A percentile compares a stretch with the other conserved stretches of the same genome.
These are phyloP conservation scores for Rhopilema esculentum DNA, from an alignment of 30 jellyfish, hydroid and myxozoan species.

Conservation along the genomic window DNA sequence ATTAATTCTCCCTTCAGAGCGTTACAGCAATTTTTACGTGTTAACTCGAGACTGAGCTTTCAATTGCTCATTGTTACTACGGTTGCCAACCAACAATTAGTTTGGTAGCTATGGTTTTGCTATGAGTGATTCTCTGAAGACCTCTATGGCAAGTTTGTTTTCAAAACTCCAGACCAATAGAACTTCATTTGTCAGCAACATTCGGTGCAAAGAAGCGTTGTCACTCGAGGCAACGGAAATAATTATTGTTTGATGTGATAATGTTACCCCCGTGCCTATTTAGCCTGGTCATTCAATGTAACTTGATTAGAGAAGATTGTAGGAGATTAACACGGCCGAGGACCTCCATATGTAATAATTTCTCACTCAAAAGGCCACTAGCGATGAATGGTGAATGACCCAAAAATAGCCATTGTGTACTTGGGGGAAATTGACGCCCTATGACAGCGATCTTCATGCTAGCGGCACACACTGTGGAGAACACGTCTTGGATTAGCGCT, in stretches of 20 bases:
- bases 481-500: neutral
- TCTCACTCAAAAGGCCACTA: constrained; percentile 47
- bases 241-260: neutral
- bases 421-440: neutral
- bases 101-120: neutral
- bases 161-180: neutral
- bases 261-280: constrained; percentile 62
- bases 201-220: neutral
- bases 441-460: constrained; percentile 5
- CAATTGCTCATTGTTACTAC: neutral
- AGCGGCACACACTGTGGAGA: neutral
- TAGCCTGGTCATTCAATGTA: constrained; percentile 52
- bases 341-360: constrained; percentile 33
- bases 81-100: neutral
- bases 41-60: neutral
- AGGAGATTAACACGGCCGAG: constrained; percentile 60
- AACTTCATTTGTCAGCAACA: neutral
- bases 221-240: neutral
- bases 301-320: constrained; percentile 67
- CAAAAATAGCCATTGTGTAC: constrained; percentile 53
- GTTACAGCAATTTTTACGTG: neutral
- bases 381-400: constrained; percentile 67
- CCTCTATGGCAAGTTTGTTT: neutral
- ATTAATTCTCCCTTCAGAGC: neutral
- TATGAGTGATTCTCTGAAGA: neutral